Evolutionary conservation across 1,140 invertebrate genomes (phyloP).

Genomic region (Pantala flavescens): DNA sequence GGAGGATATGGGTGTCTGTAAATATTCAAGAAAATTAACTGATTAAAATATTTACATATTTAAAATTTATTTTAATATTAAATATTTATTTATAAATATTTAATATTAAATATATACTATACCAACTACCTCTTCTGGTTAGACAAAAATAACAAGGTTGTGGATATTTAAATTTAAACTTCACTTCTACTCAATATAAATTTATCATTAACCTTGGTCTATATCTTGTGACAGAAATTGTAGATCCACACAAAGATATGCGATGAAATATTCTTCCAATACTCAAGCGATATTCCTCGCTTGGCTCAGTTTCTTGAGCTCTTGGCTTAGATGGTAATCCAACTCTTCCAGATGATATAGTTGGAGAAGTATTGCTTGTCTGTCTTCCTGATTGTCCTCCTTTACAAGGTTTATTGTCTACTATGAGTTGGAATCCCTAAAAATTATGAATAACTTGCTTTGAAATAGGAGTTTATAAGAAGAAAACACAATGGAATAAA

Average conservation of each 20-base stretch:
- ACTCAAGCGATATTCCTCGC: slow-evolving; percentile 71
- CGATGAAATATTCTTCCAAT: slow-evolving; percentile 94
- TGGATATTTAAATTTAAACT: no score
- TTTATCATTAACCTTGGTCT: slow-evolving; percentile 60
- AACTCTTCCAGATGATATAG: not conserved
- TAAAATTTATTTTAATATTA: not conserved
- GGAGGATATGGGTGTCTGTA: slow-evolving; percentile 82
- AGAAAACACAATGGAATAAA: no score
- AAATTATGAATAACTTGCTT: slow-evolving; percentile 20
- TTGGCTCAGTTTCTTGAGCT: slow-evolving; percentile 39
- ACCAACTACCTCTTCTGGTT: no score
- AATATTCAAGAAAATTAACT: slow-evolving; percentile 23
- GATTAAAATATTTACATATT: slow-evolving; percentile 12
- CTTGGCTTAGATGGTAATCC: slow-evolving; percentile 20
- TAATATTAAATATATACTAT: no score
- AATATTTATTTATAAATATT: not conserved
- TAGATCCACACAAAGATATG: slow-evolving; percentile 67
- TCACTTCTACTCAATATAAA: no score
- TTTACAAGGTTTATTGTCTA: slow-evolving; percentile 29
- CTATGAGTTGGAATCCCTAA: slow-evolving; percentile 79
- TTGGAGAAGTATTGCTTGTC: not conserved
- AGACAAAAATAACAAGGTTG: no score
- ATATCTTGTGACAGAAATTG: slow-evolving; percentile 86
- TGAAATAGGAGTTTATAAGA: no score
- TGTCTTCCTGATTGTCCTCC: not conserved